These are phyloP conservation scores for Chymomyza amoena DNA, from an alignment of 2,888 invertebrate species.

Conservation along the genomic window DNA sequence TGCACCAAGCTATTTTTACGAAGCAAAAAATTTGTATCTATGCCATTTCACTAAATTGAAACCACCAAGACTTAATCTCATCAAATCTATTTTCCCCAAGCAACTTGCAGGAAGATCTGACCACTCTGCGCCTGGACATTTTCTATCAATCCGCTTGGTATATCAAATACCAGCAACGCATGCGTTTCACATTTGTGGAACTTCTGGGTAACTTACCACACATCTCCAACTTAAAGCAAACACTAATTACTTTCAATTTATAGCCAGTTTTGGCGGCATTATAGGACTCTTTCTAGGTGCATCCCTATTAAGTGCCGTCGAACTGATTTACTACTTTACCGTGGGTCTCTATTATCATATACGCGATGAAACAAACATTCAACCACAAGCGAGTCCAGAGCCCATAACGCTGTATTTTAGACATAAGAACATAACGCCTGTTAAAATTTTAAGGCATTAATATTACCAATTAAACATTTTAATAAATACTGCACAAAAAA, in stretches of 20 bases:
- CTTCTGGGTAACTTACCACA: constrained; percentile 71
- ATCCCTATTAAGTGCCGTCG: constrained; percentile 79
- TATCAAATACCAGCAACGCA: constrained; percentile 77
- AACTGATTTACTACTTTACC: constrained; percentile 77
- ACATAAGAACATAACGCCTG: constrained; percentile 43
- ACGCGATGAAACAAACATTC: constrained; percentile 19
- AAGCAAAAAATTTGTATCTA: too few relatives aligned
- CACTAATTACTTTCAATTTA: constrained; percentile 46
- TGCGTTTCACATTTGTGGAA: constrained; percentile 78
- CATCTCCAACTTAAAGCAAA: constrained; percentile 24
- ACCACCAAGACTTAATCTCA: too few relatives aligned
- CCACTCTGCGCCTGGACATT: constrained; percentile 67
- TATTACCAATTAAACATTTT: constrained; percentile 11
- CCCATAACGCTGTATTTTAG: constrained; percentile 32
- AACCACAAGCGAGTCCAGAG: not conserved
- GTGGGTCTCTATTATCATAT: constrained; percentile 68
- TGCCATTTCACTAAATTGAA: too few relatives aligned
- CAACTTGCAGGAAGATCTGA: not conserved
- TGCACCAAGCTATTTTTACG: too few relatives aligned
- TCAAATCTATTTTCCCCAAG: too few relatives aligned
- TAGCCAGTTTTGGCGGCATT: constrained; percentile 79
- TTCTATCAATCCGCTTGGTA: constrained; percentile 76
- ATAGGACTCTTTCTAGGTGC: constrained; percentile 80
- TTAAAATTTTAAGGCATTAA: constrained; percentile 17
- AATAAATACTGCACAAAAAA: not conserved